Evolutionary conservation across 2,113 vertebrate genomes (phyloP), one percentile per base, ranked within the genome.

Genomic region (Sphyrna mokarran): DNA sequence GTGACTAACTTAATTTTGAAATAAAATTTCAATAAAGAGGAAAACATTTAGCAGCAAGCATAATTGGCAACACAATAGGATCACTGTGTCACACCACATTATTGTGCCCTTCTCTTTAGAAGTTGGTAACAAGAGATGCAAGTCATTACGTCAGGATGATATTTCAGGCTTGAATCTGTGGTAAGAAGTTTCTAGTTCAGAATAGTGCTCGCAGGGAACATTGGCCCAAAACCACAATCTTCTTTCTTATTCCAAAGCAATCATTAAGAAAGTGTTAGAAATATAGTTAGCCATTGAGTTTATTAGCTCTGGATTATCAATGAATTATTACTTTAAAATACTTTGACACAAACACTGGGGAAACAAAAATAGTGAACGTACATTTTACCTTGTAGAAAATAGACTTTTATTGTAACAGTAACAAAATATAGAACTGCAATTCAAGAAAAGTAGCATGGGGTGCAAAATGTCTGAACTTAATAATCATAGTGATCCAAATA

Each of bases 1-100:
- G 87, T 90, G 54, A 18, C 10, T 63, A 61, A 33, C 3, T 33
- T 90, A 90, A 90, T 90, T 90, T 90, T 61, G 29, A 58, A 63
- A 90, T 90, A 90, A 90, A n/a, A 90, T 90, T 61, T 90, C 26
- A 90, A 90, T 61, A 90, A 23, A 7, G 37, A 87, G 85, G 85
- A 87, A 87, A 54, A 87, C 43, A 26, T 54, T 87, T 87, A 26
- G 48, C 23, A 87, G 85, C 23, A 29, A 87, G 48, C 23, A 87
- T 87, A 87, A 87, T 90, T 63, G 10, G 54, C 63, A 58, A 90
- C 43, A 26, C 43, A 61, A 58, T 61, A 26, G 23, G 48, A 89
- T 29, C 8, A 86, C 29, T 90, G 87, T 90, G 7, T 90, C 58
- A n/a, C 10, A 29, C 58, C 8, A n/a, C 61, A 48, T 89, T 90